Conservation (phyloP, 1,140 invertebrate genomes). For the Nasonia vitripennis region DNA sequence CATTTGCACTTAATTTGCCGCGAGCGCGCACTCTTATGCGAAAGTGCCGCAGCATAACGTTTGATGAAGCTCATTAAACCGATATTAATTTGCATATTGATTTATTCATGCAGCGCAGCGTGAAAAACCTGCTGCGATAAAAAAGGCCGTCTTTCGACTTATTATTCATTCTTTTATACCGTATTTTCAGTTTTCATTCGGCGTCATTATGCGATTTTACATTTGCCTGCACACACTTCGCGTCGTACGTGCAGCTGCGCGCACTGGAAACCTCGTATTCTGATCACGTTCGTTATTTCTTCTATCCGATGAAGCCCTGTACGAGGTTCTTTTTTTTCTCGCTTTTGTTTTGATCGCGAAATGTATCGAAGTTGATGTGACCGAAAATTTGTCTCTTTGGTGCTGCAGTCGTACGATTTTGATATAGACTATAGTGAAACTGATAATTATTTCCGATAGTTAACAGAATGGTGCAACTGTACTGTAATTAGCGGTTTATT, state of each 20-base stretch:
- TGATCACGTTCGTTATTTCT: slow-evolving; percentile 39
- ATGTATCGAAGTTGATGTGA: not conserved
- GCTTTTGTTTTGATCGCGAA: not conserved
- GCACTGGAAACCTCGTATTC: not conserved
- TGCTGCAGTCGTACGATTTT: too few species aligned
- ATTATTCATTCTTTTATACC: slow-evolving; percentile 40
- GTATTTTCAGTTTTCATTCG: slow-evolving; percentile 29
- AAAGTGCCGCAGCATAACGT: not conserved
- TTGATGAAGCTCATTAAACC: not conserved
- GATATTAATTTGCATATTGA: not conserved
- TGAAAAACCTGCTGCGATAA: not conserved
- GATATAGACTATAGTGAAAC: too few species aligned
- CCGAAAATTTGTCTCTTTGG: not conserved
- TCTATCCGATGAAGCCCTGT: not conserved
- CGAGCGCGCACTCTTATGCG: not conserved
- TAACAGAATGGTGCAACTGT: not conserved
- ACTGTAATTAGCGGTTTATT: not conserved
- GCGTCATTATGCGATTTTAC: slow-evolving; percentile 26
- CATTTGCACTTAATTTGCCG: not conserved
- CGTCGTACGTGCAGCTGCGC: not conserved
- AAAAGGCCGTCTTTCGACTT: slow-evolving; percentile 9
- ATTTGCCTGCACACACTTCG: slow-evolving; percentile 13
- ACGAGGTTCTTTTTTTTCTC: not conserved
- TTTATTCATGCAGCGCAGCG: not conserved
- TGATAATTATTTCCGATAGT: too few species aligned